A percentile compares a stretch with the other conserved stretches of the same genome.
Evolutionary conservation across 1,140 invertebrate species (phyloP).

Genomic region (Gryon sp.): DNA sequence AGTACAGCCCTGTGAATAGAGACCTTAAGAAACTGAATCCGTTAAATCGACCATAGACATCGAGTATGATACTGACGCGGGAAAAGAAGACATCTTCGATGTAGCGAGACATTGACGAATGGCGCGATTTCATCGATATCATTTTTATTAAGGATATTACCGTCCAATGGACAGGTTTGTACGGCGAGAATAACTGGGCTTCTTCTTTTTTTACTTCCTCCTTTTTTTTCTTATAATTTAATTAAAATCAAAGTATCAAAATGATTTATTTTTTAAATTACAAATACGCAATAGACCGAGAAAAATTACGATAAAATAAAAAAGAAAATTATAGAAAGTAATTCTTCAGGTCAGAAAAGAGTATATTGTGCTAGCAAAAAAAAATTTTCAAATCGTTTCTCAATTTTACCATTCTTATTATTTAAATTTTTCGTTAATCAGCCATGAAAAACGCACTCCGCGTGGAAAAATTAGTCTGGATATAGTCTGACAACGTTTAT

Average conservation of each 20-base stretch:
- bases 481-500: no score
- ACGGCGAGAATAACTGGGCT: constrained; percentile 5
- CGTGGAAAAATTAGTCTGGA: no score
- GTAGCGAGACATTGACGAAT: constrained; percentile 52
- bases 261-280: background rate
- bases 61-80: constrained; percentile 36
- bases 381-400: no score
- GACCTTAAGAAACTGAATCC: constrained; percentile 64
- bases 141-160: constrained; percentile 57
- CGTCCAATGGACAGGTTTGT: constrained; percentile 17
- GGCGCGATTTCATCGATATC: constrained; percentile 34
- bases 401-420: no score
- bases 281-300: no score
- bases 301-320: no score
- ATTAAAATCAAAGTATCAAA: constrained; percentile 2
- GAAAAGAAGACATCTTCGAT: constrained; percentile 32
- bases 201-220: background rate
- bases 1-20: constrained; percentile 64
- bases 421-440: no score
- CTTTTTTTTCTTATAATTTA: background rate
- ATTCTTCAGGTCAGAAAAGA: no score
- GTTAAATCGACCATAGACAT: constrained; percentile 62
- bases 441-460: no score
- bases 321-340: no score
- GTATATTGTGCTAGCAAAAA: no score